A percentile compares a stretch with the other conserved stretches of the same genome.
phyloP scores from a whole-genome alignment of 2,113 vertebrate species.

The Sander vitreus region DNA sequence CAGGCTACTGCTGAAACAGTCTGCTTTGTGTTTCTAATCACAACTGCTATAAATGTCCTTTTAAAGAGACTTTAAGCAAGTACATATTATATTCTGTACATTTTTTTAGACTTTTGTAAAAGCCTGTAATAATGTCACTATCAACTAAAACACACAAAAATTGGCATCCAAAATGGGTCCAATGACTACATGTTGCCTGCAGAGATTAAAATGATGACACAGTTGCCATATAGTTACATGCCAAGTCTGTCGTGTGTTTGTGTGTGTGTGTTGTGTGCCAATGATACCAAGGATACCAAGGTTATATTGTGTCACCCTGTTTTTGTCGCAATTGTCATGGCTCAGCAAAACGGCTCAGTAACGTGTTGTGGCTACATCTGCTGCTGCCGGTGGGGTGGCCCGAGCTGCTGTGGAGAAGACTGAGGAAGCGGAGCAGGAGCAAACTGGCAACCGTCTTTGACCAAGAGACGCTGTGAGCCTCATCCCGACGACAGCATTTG shows the following conservation, averaged over 20 bases:
- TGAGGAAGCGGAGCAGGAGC: slow-evolving; percentile 29
- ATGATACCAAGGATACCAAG: slow-evolving; percentile 55
- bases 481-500: background rate
- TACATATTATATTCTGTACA: background rate
- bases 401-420: slow-evolving; percentile 50
- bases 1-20: slow-evolving; percentile 29
- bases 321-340: slow-evolving; percentile 50
- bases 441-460: slow-evolving; percentile 24
- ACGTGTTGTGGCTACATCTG: slow-evolving; percentile 75
- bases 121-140: background rate
- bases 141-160: slow-evolving; percentile 5
- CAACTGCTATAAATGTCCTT: slow-evolving; percentile 7
- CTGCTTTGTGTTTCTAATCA: slow-evolving; percentile 35
- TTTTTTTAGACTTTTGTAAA: background rate
- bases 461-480: slow-evolving; percentile 2
- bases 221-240: slow-evolving; percentile 42
- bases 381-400: slow-evolving; percentile 62
- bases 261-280: slow-evolving; percentile 20
- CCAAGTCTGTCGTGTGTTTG: slow-evolving; percentile 37
- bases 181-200: slow-evolving; percentile 19
- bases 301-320: slow-evolving; percentile 57
- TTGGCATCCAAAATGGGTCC: slow-evolving; percentile 3
- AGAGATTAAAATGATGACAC: slow-evolving; percentile 45
- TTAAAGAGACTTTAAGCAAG: slow-evolving; percentile 6
- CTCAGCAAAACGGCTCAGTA: slow-evolving; percentile 67